A percentile compares a stretch with the other conserved stretches of the same genome.
These are phyloP conservation scores for Gymnorhina tibicen DNA, from an alignment of 2,113 vertebrate genomes.

Conservation along the genomic window DNA sequence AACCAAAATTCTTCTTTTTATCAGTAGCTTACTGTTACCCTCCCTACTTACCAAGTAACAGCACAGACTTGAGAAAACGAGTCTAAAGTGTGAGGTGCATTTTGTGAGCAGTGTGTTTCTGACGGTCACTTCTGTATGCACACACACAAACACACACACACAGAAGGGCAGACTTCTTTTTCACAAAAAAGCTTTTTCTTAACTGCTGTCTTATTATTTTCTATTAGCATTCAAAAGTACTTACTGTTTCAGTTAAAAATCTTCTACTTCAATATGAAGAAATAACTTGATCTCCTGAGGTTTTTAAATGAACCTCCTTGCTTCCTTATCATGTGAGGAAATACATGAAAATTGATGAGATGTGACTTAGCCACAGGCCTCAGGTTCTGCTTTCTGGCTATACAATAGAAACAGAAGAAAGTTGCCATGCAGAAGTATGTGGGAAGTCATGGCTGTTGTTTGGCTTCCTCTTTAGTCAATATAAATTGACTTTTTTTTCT, in stretches of 20 bases:
- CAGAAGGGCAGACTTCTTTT: neutral
- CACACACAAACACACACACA: too few relatives aligned
- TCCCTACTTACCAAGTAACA: neutral
- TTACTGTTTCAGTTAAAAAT: neutral
- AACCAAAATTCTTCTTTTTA: neutral
- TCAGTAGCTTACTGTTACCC: neutral
- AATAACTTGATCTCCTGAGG: neutral
- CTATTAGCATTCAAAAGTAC: neutral
- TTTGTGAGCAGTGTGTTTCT: neutral
- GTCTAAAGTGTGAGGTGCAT: neutral
- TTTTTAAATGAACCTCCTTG: neutral
- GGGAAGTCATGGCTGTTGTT: conserved; percentile 27
- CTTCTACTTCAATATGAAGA: neutral
- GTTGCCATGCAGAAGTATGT: neutral
- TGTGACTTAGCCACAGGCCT: neutral
- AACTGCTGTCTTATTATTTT: neutral
- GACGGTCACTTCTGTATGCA: neutral
- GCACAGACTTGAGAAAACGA: neutral
- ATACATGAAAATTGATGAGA: neutral
- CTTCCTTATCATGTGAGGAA: neutral
- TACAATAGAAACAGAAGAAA: neutral
- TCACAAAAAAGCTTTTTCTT: neutral
- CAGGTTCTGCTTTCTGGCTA: neutral
- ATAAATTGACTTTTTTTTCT: conserved; percentile 17
- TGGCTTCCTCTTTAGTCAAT: conserved; percentile 10